These are phyloP conservation scores for Scotopteryx bipunctaria DNA, from an alignment of 2,888 invertebrate species.

Conservation along the genomic window DNA sequence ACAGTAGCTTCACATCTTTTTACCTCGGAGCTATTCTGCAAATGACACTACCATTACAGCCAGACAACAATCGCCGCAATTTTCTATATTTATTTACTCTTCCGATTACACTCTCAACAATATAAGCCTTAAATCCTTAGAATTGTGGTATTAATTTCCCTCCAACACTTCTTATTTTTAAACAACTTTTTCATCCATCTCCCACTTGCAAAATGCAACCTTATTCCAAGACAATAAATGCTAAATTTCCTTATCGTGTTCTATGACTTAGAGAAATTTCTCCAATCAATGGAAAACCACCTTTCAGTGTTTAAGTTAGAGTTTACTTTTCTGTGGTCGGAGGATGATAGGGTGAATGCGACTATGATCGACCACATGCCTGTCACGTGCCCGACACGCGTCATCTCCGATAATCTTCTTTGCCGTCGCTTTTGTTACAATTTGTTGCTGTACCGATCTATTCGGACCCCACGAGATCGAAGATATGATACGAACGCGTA, in stretches of 20 bases:
- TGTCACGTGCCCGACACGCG: conserved; percentile 77
- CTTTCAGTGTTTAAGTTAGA: conserved; percentile 17
- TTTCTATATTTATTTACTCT: conserved; percentile 73
- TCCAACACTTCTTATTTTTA: conserved; percentile 79
- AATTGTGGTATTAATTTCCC: conserved; percentile 83
- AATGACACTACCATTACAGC: conserved; percentile 64
- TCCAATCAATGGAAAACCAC: conserved; percentile 20
- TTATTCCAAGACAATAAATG: conserved; percentile 40
- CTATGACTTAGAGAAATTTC: conserved; percentile 36
- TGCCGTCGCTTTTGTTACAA: conserved; percentile 79
- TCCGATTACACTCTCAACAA: conserved; percentile 76
- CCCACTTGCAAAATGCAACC: conserved; percentile 37
- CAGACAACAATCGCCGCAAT: conserved; percentile 54
- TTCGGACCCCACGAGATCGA: conserved; percentile 67
- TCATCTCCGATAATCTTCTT: conserved; percentile 79
- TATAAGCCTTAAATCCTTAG: conserved; percentile 79
- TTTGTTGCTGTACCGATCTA: conserved; percentile 73
- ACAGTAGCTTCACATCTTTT: conserved; percentile 15
- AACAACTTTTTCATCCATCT: conserved; percentile 52
- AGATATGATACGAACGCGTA: conserved; percentile 77
- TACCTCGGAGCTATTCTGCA: conserved; percentile 58
- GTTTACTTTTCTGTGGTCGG: conserved; percentile 38
- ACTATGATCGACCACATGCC: conserved; percentile 68
- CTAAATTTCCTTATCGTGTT: conserved; percentile 42
- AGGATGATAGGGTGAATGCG: conserved; percentile 57